Evolutionary conservation across 2,113 vertebrate species (phyloP).

Genomic region (Xenopus laevis): DNA sequence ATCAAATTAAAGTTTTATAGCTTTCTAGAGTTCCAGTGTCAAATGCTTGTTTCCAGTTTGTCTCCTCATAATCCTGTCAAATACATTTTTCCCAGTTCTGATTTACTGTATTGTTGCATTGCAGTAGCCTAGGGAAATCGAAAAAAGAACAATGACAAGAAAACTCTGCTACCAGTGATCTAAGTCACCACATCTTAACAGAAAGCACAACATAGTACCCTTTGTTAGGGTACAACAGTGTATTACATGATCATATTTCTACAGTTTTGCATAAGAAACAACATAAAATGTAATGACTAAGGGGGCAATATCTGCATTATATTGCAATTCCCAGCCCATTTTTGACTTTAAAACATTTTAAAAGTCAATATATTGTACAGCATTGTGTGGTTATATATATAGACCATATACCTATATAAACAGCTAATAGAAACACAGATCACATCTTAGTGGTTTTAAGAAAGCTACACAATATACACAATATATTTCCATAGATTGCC

Average conservation of each 20-base stretch:
- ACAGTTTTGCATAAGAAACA: too few species aligned
- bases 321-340: too few species aligned
- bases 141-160: constrained; percentile 35
- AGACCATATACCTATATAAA: too few species aligned
- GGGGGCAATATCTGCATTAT: too few species aligned
- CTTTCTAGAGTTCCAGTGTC: constrained; percentile 70
- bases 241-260: neutral
- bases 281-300: too few species aligned
- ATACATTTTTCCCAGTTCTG: constrained; percentile 52
- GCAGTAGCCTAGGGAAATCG: constrained; percentile 44
- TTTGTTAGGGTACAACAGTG: neutral
- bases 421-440: too few species aligned
- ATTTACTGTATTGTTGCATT: constrained; percentile 54
- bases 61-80: constrained; percentile 67
- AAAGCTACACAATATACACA: too few species aligned
- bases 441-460: too few species aligned
- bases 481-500: too few species aligned
- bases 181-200: neutral
- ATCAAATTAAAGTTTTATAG: constrained; percentile 78
- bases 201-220: neutral
- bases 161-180: neutral
- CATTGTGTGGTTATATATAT: too few species aligned
- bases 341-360: too few species aligned
- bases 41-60: constrained; percentile 70
- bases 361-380: too few species aligned